Evolutionary conservation across 2,113 vertebrate genomes (phyloP).

Genomic region (Menura novaehollandiae): DNA sequence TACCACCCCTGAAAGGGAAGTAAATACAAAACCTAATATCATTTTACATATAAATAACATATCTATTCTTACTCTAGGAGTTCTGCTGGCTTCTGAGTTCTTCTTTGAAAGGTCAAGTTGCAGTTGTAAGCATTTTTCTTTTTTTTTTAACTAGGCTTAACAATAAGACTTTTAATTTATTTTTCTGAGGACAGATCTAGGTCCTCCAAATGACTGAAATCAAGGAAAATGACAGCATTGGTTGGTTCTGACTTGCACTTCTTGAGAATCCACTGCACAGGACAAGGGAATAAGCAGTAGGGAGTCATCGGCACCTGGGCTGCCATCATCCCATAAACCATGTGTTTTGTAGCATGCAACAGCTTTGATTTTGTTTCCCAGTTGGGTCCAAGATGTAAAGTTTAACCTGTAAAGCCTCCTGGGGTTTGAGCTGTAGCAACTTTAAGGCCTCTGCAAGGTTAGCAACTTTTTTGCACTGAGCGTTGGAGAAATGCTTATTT

Average conservation of each 20-base stretch:
- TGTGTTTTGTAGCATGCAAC: accelerated
- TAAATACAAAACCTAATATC: not conserved
- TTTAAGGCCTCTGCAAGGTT: not conserved
- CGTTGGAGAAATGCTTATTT: not conserved
- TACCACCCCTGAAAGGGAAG: not conserved
- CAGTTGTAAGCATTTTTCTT: not conserved
- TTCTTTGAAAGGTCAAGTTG: not conserved
- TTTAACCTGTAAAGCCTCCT: not conserved
- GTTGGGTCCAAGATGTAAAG: not conserved
- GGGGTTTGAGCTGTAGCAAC: not conserved
- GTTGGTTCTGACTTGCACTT: not conserved
- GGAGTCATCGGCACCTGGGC: not conserved
- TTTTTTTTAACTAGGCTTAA: not conserved
- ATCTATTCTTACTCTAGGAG: not conserved
- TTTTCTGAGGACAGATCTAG: not conserved
- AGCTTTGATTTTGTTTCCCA: not conserved
- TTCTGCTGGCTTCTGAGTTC: not conserved
- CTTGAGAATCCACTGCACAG: not conserved
- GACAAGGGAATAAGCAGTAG: not conserved
- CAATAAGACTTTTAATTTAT: not conserved
- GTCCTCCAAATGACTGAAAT: not conserved
- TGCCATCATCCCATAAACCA: not conserved
- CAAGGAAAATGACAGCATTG: not conserved
- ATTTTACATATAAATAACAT: not conserved
- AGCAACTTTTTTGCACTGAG: not conserved